Conservation (phyloP, 2,888 invertebrate species). For the Ochropleura plecta region DNA sequence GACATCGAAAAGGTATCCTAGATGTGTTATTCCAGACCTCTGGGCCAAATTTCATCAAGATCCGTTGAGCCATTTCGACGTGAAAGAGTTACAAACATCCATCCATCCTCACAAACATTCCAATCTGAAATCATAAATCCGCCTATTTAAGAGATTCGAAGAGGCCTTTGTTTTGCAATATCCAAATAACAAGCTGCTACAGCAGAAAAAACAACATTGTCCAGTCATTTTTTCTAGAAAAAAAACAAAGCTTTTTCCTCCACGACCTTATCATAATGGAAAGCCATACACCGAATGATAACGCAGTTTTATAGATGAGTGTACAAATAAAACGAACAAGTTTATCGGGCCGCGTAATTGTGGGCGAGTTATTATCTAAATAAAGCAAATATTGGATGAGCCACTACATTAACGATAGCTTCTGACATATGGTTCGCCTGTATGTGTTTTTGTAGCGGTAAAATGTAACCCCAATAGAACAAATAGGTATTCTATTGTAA, state of each 20-base stretch:
- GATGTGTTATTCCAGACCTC: no score
- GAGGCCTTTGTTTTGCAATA: neutral
- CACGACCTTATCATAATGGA: constrained; percentile 54
- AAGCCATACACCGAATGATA: constrained; percentile 55
- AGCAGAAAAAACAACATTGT: neutral
- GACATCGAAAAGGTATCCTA: no score
- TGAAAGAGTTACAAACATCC: no score
- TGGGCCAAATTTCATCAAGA: no score
- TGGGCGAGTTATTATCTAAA: constrained; percentile 58
- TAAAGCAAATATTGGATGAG: constrained; percentile 65
- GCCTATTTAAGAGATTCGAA: no score
- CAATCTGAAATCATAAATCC: neutral
- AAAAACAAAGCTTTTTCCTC: constrained; percentile 38
- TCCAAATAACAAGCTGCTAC: neutral
- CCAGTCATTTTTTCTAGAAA: constrained; percentile 24
- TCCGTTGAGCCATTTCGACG: no score
- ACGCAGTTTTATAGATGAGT: constrained; percentile 60
- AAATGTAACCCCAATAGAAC: neutral
- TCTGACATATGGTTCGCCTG: constrained; percentile 62
- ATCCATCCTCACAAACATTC: no score
- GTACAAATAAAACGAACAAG: constrained; percentile 62
- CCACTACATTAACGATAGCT: constrained; percentile 69
- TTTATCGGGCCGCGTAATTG: constrained; percentile 65
- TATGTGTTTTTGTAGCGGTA: neutral
- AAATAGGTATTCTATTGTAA: no score